A percentile compares a stretch with the other conserved stretches of the same genome.
phyloP scores from a whole-genome alignment of 2,888 invertebrate species.

The Elegia similella region DNA sequence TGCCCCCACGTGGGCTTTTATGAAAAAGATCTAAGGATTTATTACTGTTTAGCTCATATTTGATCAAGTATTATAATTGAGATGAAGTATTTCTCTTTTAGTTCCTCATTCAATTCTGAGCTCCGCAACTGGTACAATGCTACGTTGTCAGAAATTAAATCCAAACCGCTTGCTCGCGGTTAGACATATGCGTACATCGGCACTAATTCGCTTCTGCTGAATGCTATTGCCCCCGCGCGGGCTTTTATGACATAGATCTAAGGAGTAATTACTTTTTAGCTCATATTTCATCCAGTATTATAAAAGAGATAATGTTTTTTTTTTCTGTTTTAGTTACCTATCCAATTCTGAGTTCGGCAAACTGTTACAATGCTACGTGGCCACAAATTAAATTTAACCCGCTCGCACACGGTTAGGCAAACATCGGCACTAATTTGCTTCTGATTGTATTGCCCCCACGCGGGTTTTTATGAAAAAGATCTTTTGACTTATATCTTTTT shows the following conservation, averaged over 20 bases:
- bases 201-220: slow-evolving; percentile 35
- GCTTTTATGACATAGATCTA: too few relatives aligned
- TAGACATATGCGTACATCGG: slow-evolving; percentile 54
- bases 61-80: not conserved
- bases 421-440: too few relatives aligned
- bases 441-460: too few relatives aligned
- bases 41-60: not conserved
- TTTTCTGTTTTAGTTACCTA: not conserved
- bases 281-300: not conserved
- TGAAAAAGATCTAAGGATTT: slow-evolving; percentile 20
- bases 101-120: too few relatives aligned
- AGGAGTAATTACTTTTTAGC: too few relatives aligned
- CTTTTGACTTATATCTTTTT: too few relatives aligned
- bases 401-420: too few relatives aligned
- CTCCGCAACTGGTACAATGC: slow-evolving; percentile 15
- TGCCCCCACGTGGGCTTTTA: slow-evolving; percentile 49
- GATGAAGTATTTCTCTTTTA: too few relatives aligned
- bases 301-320: not conserved
- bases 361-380: not conserved
- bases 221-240: too few relatives aligned
- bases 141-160: slow-evolving; percentile 46
- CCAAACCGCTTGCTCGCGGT: slow-evolving; percentile 37
- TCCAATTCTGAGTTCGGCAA: not conserved
- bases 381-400: not conserved
- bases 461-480: too few relatives aligned